Conservation (phyloP, 2,113 vertebrate species). For the Alexandromys fortis region DNA sequence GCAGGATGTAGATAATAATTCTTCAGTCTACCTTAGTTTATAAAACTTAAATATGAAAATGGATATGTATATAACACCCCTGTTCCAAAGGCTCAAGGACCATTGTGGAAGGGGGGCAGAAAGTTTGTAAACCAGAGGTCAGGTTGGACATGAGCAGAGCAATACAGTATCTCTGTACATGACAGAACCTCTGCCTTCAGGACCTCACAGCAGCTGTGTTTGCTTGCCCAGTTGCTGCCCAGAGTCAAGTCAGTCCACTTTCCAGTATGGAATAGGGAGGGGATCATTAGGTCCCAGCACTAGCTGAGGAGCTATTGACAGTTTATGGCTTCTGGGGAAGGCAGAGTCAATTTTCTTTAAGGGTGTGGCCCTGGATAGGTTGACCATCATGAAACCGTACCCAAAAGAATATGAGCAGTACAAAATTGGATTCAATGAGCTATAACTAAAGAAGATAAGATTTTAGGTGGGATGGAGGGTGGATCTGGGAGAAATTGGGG, state of each 20-base stretch:
- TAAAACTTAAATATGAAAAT: neutral
- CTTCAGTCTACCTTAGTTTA: neutral
- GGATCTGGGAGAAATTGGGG: neutral
- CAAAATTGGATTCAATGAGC: neutral
- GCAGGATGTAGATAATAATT: neutral
- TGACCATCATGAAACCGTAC: neutral
- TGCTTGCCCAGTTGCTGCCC: neutral
- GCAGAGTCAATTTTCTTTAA: neutral
- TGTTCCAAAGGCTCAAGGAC: neutral
- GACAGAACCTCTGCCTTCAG: neutral
- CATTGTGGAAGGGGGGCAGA: neutral
- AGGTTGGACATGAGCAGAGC: neutral
- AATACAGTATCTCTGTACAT: neutral
- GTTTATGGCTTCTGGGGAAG: neutral
- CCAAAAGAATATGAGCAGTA: neutral
- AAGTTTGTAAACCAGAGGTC: neutral
- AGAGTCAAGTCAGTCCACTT: neutral
- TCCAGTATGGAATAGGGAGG: neutral
- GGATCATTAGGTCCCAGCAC: neutral
- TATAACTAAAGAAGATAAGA: neutral
- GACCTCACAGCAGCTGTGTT: neutral
- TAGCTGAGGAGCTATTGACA: neutral
- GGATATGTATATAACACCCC: neutral
- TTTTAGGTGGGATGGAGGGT: neutral
- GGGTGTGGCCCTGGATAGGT: neutral